Evolutionary conservation across 2,113 vertebrate species (phyloP), one percentile per base, ranked within the genome.

Genomic region (Mormoops blainvillei): DNA sequence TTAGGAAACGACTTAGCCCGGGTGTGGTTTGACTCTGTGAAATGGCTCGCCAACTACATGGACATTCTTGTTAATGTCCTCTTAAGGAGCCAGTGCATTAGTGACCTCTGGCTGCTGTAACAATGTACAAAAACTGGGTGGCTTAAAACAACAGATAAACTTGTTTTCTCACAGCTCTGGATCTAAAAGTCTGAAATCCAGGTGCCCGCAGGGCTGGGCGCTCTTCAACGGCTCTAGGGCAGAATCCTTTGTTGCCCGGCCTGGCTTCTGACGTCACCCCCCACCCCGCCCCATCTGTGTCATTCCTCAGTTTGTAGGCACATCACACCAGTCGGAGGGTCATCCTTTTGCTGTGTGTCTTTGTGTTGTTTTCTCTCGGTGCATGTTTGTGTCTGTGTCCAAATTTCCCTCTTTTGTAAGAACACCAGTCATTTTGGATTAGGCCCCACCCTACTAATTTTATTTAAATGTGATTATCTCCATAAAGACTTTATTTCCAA

Each of bases 181-280:
- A 45, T n/a, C 76, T 16, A 41, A 5, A 61, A 2, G 4, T n/a
- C 45, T 50, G 19, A 73, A 43, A 11, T 20, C 4, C 2, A 28
- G 4, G 20, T 16, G 13, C 67, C 20, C 24, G 3, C 26, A 41
- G 70, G 48, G 5, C 16, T 7, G 2, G 5, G 9, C 19, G 31
- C 28, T 20, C 63, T 43, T 56, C 13, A 18, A 7, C 2, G 13
- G 38, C 11, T 48, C 50, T 1, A 10, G 45, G n/a, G 5, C 2
- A 31, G 31, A 2, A 0, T 18, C 28, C 50, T 8, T 15, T 36
- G 4, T 20, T 0, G 4, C 20, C 1, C 43, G 4, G 24, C 12
- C n/a, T 1, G 4, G 18, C 24, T 20, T 82, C 31, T 11, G 4
- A 24, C 15, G 2, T 22, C 7, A 73, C 7, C 5, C 26, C 48